Percentiles rank a stretch among this genome's conserved stretches.
These are phyloP conservation scores for Hoplodrina ambigua DNA, from an alignment of 2,888 invertebrate species.

Conservation along the genomic window DNA sequence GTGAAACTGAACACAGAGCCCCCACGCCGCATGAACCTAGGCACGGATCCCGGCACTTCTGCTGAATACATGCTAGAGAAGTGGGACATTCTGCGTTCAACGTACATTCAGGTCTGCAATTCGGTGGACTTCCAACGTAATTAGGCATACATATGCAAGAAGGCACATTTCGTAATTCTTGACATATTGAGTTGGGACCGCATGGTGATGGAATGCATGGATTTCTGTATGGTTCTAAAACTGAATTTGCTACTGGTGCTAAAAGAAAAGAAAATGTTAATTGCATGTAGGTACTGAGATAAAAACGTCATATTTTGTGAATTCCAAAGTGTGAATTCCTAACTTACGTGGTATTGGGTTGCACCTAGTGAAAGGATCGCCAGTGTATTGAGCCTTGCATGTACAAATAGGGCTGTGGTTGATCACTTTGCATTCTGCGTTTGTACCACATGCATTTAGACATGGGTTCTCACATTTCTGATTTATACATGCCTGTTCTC, in stretches of 20 bases:
- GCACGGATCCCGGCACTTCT: slow-evolving; percentile 94
- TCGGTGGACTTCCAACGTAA: slow-evolving; percentile 91
- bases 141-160: slow-evolving; percentile 91
- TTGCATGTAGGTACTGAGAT: neutral
- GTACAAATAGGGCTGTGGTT: slow-evolving; percentile 95
- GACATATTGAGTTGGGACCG: slow-evolving; percentile 93
- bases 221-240: slow-evolving; percentile 86
- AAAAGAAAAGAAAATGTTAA: slow-evolving; percentile 70
- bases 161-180: slow-evolving; percentile 90
- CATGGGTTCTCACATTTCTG: slow-evolving; percentile 95
- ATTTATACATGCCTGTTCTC: slow-evolving; percentile 93
- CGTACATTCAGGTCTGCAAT: slow-evolving; percentile 93
- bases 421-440: slow-evolving; percentile 93
- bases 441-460: slow-evolving; percentile 92
- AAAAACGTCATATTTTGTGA: neutral
- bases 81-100: slow-evolving; percentile 93
- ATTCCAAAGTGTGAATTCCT: neutral
- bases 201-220: slow-evolving; percentile 92
- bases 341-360: slow-evolving; percentile 88
- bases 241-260: slow-evolving; percentile 85
- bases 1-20: slow-evolving; percentile 91
- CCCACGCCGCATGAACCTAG: slow-evolving; percentile 92
- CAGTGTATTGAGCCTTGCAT: slow-evolving; percentile 92
- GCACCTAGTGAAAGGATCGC: slow-evolving; percentile 92
- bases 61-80: slow-evolving; percentile 92